These are phyloP conservation scores for Itoplectis maculator DNA, from an alignment of 2,888 invertebrate species.

Conservation along the genomic window DNA sequence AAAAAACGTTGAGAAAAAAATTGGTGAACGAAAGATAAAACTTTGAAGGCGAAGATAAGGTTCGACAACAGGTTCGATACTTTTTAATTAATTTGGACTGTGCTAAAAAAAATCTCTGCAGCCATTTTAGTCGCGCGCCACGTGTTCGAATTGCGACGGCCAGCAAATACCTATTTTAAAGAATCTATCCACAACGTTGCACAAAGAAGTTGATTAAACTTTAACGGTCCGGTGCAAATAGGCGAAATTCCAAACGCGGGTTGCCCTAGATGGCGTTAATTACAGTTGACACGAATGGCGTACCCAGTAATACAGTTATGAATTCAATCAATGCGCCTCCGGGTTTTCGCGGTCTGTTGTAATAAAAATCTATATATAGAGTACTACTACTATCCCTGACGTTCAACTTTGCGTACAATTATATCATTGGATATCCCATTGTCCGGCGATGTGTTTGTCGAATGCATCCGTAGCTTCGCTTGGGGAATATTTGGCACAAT, in stretches of 20 bases:
- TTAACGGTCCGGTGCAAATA: background rate
- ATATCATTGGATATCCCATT: constrained; percentile 16
- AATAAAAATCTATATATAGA: background rate
- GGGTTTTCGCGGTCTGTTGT: background rate
- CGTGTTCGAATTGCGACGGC: background rate
- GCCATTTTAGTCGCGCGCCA: background rate
- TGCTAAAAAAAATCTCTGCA: too few species aligned
- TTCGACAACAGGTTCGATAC: too few species aligned
- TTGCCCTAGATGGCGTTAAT: constrained; percentile 14
- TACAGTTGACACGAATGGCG: background rate
- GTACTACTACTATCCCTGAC: background rate
- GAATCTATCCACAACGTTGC: background rate
- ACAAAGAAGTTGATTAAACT: background rate
- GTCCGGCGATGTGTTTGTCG: constrained; percentile 9
- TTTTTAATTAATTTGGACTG: too few species aligned
- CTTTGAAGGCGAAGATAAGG: too few species aligned
- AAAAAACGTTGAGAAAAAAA: too few species aligned
- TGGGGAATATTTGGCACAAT: constrained; percentile 12
- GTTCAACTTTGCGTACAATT: constrained; percentile 22
- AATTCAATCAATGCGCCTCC: constrained; percentile 20
- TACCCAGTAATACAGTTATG: background rate
- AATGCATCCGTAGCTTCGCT: background rate
- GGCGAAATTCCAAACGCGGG: background rate
- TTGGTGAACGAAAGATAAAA: too few species aligned
- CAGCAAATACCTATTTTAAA: background rate